Conservation (phyloP, 2,113 vertebrate species). For the Semicossyphus pulcher region DNA sequence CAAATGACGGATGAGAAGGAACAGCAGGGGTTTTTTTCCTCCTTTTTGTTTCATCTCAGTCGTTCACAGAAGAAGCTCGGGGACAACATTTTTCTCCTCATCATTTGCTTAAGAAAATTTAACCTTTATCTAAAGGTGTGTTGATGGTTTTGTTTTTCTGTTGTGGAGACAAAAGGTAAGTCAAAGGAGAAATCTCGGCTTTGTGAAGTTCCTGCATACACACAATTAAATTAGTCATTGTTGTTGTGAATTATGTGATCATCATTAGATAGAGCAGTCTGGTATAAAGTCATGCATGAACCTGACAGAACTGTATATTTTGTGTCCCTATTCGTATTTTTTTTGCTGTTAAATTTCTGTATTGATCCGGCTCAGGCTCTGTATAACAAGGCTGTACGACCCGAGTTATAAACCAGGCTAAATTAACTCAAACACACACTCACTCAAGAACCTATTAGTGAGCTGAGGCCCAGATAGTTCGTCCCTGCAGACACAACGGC, state of each 20-base stretch:
- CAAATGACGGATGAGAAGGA: constrained; percentile 59
- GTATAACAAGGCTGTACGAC: background rate
- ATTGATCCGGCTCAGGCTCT: background rate
- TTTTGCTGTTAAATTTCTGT: background rate
- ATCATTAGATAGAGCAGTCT: background rate
- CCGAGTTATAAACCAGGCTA: constrained; percentile 6
- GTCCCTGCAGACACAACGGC: constrained; percentile 67
- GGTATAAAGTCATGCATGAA: background rate
- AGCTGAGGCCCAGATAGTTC: constrained; percentile 69
- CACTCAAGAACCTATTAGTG: constrained; percentile 31
- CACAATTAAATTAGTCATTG: background rate
- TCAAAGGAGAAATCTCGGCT: background rate
- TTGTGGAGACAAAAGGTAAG: constrained; percentile 61
- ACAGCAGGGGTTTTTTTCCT: background rate
- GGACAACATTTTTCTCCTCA: constrained; percentile 13
- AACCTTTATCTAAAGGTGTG: background rate
- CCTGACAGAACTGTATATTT: background rate
- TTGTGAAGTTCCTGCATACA: no score
- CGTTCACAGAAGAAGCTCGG: constrained; percentile 17
- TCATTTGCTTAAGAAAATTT: background rate
- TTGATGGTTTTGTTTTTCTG: constrained; percentile 30
- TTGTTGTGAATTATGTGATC: background rate
- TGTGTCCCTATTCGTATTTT: background rate
- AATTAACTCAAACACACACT: constrained; percentile 15
- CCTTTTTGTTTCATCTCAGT: constrained; percentile 1